Conservation (phyloP, 2,113 vertebrate genomes). For the Sigmodon hispidus region DNA sequence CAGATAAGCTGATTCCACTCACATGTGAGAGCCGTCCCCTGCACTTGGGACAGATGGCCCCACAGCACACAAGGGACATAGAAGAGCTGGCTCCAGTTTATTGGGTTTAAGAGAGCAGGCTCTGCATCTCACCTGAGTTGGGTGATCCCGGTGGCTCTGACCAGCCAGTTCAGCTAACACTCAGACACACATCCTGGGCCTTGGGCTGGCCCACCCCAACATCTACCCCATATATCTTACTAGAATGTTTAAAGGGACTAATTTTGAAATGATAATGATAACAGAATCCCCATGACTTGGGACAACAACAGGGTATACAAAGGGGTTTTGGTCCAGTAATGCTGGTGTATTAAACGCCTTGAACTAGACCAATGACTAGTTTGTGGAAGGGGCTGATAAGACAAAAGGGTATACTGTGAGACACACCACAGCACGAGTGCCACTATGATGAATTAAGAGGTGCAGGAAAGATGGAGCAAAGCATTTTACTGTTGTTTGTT, state of each 20-base stretch:
- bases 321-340: not conserved
- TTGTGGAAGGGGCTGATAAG: too few species aligned
- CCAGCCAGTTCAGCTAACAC: not conserved
- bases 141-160: not conserved
- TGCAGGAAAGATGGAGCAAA: not conserved
- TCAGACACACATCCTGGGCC: not conserved
- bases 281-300: not conserved
- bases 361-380: too few species aligned
- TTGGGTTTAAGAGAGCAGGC: not conserved
- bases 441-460: not conserved
- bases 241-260: not conserved
- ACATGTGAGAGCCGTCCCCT: too few species aligned
- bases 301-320: not conserved
- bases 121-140: not conserved
- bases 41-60: not conserved
- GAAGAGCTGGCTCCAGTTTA: too few species aligned
- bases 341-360: not conserved
- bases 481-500: not conserved
- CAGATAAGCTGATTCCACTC: not conserved
- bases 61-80: too few species aligned
- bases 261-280: not conserved
- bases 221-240: not conserved
- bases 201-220: not conserved
- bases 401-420: not conserved
- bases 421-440: not conserved